Base-by-base conservation (phyloP, 2,888 invertebrate genomes). In the Pammene aurita region DNA sequence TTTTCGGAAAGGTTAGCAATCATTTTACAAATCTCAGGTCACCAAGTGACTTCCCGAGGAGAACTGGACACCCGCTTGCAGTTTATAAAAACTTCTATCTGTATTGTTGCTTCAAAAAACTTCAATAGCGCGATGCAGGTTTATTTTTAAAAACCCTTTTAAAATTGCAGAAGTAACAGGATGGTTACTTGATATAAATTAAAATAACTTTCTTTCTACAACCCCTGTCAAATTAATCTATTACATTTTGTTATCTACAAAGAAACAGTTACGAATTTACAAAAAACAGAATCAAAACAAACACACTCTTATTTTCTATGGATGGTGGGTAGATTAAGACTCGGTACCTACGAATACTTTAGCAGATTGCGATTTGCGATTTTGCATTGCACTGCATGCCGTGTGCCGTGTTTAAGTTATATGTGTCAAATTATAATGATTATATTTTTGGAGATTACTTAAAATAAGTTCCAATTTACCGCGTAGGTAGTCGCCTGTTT, bases 41-140 rank as follows among this genome's bases (percentile, higher is more conserved):
- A 79, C 77, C 80, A 66, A 78, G 76, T 75, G 83, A 81, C 80
- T 87, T 76, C 80, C 90, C 88, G 89, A 82, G 89, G 79, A 89
- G 89, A 88, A 77, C 82, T 63, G 75, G 90, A 90, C 89, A 88
- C 84, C 89, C 84, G 52, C 14, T 2, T 16, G 4, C 14, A 1
- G 1, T 0, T 41, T 41, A 16, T 41, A 0, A 26, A 42, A 62
- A 56, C 9, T 50, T 41, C 0, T 50, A 67, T 62, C 38, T 67
- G 14, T 10, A n/a, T 1, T 0, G 5, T 7, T 4, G 13, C 2
- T 1, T 46, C n/a, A 4, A 54, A 41, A 70, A 71, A 73, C 57
- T 66, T 70, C 56, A 34, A 71, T 74, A 67, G 69, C 71, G 74
- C 71, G 73, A 71, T 74, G 66, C 57, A 73, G 72, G 41, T 62